These are phyloP conservation scores for Nothocercus nigrocapillus DNA, from an alignment of 2,113 vertebrate species.

Conservation along the genomic window DNA sequence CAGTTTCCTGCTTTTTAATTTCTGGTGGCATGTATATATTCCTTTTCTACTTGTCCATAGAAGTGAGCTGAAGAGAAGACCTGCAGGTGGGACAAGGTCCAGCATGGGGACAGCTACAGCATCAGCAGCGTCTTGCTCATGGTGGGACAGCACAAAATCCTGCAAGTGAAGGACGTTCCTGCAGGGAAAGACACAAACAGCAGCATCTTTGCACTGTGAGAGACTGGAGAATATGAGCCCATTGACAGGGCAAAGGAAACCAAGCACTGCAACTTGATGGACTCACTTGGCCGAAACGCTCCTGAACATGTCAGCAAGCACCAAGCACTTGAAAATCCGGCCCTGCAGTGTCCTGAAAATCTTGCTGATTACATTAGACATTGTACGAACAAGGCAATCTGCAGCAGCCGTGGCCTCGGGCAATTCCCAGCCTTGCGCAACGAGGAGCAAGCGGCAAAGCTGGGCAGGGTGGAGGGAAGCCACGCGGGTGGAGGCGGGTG, in stretches of 20 bases:
- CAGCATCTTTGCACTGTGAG: neutral
- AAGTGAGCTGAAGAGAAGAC: neutral
- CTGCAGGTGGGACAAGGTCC: neutral
- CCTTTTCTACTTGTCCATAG: neutral
- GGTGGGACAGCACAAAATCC: neutral
- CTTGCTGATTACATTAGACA: neutral
- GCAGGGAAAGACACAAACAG: rapidly evolving
- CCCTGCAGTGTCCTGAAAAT: neutral
- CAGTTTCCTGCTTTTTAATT: neutral
- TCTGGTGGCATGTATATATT: too few species aligned
- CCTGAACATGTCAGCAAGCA: slow-evolving; percentile 35
- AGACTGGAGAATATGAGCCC: rapidly evolving
- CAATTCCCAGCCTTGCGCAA: rapidly evolving
- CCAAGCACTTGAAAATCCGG: neutral
- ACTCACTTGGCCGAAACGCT: neutral
- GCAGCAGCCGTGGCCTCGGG: neutral
- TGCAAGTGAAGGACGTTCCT: neutral
- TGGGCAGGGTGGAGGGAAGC: neutral
- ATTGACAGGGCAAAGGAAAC: neutral
- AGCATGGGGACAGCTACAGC: neutral
- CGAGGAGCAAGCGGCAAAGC: neutral
- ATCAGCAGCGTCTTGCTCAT: neutral
- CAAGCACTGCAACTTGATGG: neutral
- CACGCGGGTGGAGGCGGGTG: neutral
- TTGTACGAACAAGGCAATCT: neutral